These are phyloP conservation scores for Pavo muticus DNA, from an alignment of 2,113 vertebrate species.

Conservation along the genomic window DNA sequence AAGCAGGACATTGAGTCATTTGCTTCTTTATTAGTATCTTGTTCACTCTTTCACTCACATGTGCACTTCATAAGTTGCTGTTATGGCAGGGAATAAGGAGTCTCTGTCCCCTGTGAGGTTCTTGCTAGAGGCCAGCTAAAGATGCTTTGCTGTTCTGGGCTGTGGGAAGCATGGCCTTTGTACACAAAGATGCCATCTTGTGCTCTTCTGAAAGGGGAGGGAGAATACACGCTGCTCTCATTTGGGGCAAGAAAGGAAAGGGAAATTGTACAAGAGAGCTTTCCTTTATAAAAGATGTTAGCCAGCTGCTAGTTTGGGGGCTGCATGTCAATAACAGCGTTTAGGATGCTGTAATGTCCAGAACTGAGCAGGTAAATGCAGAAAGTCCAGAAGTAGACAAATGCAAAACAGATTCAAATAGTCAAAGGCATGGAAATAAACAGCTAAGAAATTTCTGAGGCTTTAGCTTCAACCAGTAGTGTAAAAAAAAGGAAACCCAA, in stretches of 20 bases:
- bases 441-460: background rate
- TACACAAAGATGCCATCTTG: accelerated
- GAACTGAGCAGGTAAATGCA: background rate
- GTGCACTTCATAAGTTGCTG: background rate
- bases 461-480: background rate
- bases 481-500: background rate
- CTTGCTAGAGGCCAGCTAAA: background rate
- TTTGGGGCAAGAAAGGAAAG: background rate
- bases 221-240: background rate
- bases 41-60: background rate
- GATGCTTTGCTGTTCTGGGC: background rate
- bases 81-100: background rate
- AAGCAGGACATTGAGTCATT: background rate
- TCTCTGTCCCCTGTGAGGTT: accelerated
- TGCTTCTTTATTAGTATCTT: background rate
- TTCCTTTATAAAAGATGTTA: background rate
- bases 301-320: background rate
- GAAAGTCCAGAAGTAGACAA: background rate
- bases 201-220: background rate
- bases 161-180: background rate
- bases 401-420: background rate
- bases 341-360: background rate
- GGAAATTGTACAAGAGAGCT: background rate
- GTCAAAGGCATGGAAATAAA: background rate
- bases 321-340: background rate